These are phyloP conservation scores for Taxidea taxus DNA, from an alignment of 2,113 vertebrate species.

Conservation along the genomic window DNA sequence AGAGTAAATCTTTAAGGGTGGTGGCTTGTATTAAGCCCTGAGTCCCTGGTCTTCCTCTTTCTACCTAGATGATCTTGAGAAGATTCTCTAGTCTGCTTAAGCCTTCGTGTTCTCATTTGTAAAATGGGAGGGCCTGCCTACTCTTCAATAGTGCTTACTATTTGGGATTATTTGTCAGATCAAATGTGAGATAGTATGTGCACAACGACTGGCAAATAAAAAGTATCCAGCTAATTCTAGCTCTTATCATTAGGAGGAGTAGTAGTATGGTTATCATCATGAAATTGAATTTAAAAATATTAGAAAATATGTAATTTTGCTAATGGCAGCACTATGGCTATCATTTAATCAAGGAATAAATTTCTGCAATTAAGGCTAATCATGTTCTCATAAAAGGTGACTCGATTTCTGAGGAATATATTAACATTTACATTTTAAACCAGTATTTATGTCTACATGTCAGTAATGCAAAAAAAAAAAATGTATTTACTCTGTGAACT, in stretches of 20 bases:
- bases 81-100: neutral
- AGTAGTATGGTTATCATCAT: neutral
- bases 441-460: neutral
- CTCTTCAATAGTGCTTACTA: neutral
- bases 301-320: neutral
- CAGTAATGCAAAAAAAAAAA: neutral
- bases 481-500: neutral
- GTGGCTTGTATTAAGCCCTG: neutral
- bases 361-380: neutral
- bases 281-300: neutral
- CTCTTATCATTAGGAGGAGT: neutral
- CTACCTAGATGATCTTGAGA: neutral
- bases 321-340: neutral
- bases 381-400: neutral
- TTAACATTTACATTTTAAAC: neutral
- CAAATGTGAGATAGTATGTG: neutral
- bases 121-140: neutral
- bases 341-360: constrained; percentile 9
- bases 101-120: neutral
- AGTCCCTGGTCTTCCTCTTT: neutral
- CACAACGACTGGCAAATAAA: neutral
- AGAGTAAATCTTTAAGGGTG: neutral
- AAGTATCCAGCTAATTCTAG: neutral
- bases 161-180: neutral
- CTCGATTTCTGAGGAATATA: neutral